Base-by-base conservation (phyloP, 2,797 vertebrate genomes). In the Falco naumanni region DNA sequence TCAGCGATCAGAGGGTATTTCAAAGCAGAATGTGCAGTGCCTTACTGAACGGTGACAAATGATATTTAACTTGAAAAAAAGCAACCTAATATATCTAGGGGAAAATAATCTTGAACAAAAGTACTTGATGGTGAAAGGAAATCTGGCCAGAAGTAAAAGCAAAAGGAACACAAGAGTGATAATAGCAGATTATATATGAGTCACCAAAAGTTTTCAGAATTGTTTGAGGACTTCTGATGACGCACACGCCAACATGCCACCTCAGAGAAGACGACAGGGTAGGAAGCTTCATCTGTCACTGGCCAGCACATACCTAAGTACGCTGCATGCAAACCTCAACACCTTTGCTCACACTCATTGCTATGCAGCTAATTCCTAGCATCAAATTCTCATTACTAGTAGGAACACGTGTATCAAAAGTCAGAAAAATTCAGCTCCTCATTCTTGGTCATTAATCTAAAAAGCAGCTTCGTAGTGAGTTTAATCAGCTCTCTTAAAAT, bases 21-120 rank as follows among this genome's bases (percentile, higher is more conserved):
- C 96, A 97, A 89, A 94, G 93, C 69, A 59, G 61, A 50, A 54
- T 3, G 57, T 39, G 43, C 29, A n/a, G 43, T 3, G 57, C 75
- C 60, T 31, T 80, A 10, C 34, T 18, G 87, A 24, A 39, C 0
- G 10, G 66, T 78, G 84, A 95, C 92, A 93, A 94, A 84, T 10
- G 66, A 39, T 64, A 43, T 29, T 28, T 16, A 61, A 53, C 83
- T 75, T 14, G 5, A 45, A 72, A 91, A 95, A 92, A 94, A 3
- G 47, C 85, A 76, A 39, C 19, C 28, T 19, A 50, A 59, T 63
- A 18, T 53, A n/a, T 81, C 85, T 69, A 47, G 69, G 87, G 82
- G 66, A 84, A 93, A 94, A 92, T 57, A 86, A 89, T 37, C 70
- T 92, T n/a, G 20, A 84, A 76, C 81, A 92, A 89, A 86, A 87